A percentile compares a stretch with the other conserved stretches of the same genome.
phyloP scores from a whole-genome alignment of 2,888 invertebrate genomes.

The Thalpophila matura region DNA sequence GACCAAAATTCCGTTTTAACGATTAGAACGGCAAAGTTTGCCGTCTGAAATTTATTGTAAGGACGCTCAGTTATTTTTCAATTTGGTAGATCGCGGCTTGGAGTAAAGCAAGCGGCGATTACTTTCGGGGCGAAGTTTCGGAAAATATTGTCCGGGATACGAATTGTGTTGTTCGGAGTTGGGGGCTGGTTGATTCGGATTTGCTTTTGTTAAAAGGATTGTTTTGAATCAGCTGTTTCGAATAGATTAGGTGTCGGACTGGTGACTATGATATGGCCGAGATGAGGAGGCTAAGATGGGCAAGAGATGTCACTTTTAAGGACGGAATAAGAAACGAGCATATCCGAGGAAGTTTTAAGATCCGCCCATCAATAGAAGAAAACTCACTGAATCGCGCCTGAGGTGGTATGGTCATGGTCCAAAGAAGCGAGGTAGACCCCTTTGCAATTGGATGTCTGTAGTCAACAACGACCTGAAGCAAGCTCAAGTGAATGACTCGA shows the following conservation, averaged over 20 bases:
- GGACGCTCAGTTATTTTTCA: slow-evolving; percentile 88
- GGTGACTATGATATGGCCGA: no score
- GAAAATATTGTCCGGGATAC: slow-evolving; percentile 66
- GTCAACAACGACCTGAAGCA: no score
- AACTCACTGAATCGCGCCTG: no score
- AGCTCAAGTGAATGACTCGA: no score
- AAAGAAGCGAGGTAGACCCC: no score
- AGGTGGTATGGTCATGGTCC: no score
- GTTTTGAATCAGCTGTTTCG: not conserved
- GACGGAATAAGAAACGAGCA: no score
- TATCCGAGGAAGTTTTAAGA: no score
- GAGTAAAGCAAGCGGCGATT: slow-evolving; percentile 81
- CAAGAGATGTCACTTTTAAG: no score
- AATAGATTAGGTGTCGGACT: not conserved
- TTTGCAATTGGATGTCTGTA: no score
- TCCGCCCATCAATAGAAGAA: no score
- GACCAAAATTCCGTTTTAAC: slow-evolving; percentile 77
- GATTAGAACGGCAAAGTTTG: slow-evolving; percentile 79
- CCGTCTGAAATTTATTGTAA: slow-evolving; percentile 79
- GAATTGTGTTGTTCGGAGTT: slow-evolving; percentile 49
- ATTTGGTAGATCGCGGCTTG: slow-evolving; percentile 81
- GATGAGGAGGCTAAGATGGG: no score
- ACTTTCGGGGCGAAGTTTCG: slow-evolving; percentile 74
- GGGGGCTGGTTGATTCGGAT: slow-evolving; percentile 9
- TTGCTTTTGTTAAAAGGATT: slow-evolving; percentile 24